Conservation (phyloP, 2,888 invertebrate genomes). For the Apotomis turbidana region DNA sequence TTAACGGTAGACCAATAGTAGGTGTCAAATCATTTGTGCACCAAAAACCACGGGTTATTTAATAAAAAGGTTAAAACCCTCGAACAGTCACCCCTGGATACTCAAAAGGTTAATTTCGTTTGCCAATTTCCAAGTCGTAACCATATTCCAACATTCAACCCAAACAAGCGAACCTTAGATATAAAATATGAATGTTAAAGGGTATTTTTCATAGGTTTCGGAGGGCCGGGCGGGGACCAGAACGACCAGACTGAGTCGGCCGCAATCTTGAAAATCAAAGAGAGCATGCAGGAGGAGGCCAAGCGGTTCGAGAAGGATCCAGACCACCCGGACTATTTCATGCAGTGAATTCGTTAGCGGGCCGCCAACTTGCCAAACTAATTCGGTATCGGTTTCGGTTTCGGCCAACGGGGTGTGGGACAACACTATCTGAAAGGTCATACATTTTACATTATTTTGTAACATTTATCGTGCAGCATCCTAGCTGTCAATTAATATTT, state of each 20-base stretch:
- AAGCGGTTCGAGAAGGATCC: conserved; percentile 99
- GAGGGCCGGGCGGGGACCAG: conserved; percentile 81
- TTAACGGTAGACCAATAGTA: too few species aligned
- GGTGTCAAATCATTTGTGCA: too few species aligned
- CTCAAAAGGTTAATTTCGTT: too few species aligned
- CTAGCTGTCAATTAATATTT: too few species aligned
- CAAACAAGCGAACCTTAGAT: conserved; percentile 30
- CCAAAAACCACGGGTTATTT: too few species aligned
- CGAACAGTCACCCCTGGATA: too few species aligned
- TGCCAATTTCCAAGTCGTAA: not conserved
- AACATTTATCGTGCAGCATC: too few species aligned
- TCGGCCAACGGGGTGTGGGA: conserved; percentile 27
- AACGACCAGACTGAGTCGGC: conserved; percentile 98
- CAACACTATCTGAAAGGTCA: conserved; percentile 20
- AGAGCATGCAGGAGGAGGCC: conserved; percentile 99
- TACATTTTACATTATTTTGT: not conserved
- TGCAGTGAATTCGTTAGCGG: conserved; percentile 88
- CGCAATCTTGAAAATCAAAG: conserved; percentile 99
- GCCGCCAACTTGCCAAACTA: conserved; percentile 50
- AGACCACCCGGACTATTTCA: conserved; percentile 98
- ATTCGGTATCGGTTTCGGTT: conserved; percentile 38
- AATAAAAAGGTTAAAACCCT: too few species aligned
- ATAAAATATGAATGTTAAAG: conserved; percentile 42
- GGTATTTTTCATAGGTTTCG: conserved; percentile 68
- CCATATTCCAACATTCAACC: conserved; percentile 25